phyloP scores from a whole-genome alignment of 1,140 invertebrate genomes.

The Plectrocnemia conspersa region DNA sequence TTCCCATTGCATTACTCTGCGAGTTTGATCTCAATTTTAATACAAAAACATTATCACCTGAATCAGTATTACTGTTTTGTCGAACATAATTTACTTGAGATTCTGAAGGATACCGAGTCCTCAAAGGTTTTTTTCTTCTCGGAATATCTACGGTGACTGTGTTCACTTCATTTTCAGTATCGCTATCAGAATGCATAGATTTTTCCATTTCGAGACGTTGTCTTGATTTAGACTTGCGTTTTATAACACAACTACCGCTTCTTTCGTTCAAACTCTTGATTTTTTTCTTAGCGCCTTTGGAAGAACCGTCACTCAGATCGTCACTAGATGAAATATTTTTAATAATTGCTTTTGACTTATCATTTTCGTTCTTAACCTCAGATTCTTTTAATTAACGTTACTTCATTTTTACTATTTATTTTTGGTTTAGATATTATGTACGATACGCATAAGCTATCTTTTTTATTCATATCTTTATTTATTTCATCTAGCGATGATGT shows the following conservation, averaged over 20 bases:
- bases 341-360: not conserved
- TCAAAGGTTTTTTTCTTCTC: constrained; percentile 41
- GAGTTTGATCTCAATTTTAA: constrained; percentile 29
- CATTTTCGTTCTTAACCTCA: constrained; percentile 5
- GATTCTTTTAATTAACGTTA: not conserved
- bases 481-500: constrained; percentile 20
- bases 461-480: constrained; percentile 22
- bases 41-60: constrained; percentile 31
- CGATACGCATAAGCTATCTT: constrained; percentile 28
- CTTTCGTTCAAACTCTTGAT: constrained; percentile 22
- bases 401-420: not conserved
- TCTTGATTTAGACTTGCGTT: constrained; percentile 45
- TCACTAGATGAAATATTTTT: constrained; percentile 7
- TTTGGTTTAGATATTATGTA: constrained; percentile 28
- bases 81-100: constrained; percentile 35
- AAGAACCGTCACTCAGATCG: constrained; percentile 12
- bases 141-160: constrained; percentile 52
- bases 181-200: constrained; percentile 50
- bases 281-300: constrained; percentile 30
- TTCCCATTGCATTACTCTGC: too few relatives aligned
- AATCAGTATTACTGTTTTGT: constrained; percentile 34
- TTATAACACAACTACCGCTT: constrained; percentile 23
- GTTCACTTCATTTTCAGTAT: constrained; percentile 47
- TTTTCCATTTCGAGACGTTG: constrained; percentile 49
- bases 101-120: constrained; percentile 44